A percentile compares a stretch with the other conserved stretches of the same genome.
Conservation (phyloP, 2,797 vertebrate genomes). For the Lithobates pipiens region DNA sequence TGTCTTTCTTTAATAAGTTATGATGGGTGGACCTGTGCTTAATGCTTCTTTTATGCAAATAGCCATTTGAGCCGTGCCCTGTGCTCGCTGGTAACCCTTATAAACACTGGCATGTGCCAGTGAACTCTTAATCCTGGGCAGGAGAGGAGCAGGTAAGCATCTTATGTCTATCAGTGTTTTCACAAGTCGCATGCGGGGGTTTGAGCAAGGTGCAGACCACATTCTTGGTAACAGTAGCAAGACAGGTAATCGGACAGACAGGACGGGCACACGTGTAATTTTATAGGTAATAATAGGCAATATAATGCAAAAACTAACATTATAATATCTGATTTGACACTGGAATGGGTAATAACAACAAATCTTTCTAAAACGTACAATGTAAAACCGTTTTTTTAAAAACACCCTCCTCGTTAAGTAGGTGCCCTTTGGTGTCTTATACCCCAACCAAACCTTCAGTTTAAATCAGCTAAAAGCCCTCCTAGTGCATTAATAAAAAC, state of each 20-base stretch:
- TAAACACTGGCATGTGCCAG: constrained; percentile 13
- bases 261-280: too few species aligned
- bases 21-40: background rate
- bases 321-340: too few species aligned
- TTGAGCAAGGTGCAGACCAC: background rate
- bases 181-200: background rate
- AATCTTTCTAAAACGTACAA: too few species aligned
- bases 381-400: too few species aligned
- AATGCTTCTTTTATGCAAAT: constrained; percentile 31
- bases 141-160: constrained; percentile 37
- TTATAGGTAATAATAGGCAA: too few species aligned
- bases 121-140: constrained; percentile 1
- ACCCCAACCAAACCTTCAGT: too few species aligned
- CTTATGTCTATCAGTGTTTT: background rate
- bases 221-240: background rate
- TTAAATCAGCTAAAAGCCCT: too few species aligned
- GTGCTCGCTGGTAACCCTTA: constrained; percentile 9
- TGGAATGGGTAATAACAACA: background rate
- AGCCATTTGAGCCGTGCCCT: background rate
- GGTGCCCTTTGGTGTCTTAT: too few species aligned
- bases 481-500: too few species aligned
- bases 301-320: too few species aligned
- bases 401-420: too few species aligned
- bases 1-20: background rate
- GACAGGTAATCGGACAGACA: background rate